Base-by-base conservation (phyloP, 2,888 invertebrate genomes). In the Atethmia centrago region DNA sequence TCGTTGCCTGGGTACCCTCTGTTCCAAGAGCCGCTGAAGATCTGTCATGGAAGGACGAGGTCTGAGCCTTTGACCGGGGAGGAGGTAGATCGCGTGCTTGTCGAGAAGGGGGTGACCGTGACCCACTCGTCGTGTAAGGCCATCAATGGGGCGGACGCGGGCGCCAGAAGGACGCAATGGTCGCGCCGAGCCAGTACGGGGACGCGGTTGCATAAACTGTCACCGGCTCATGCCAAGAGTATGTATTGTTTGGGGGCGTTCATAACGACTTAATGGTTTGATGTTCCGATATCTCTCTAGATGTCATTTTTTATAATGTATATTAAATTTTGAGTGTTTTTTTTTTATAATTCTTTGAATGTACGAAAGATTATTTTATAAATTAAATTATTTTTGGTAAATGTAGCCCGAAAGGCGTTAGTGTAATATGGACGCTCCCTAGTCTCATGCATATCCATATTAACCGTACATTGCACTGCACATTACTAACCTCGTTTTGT, bases 41-140 rank as follows among this genome's bases (percentile, higher is more conserved):
- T 96, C 63, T 91, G 91, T 83, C 98, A 98, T 94, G 97, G 97
- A 92, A 96, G 98, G 92, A 98, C 98, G 82, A 96, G 97, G 91
- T 98, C 97, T 89, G 97, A 97, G 91, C 97, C 98, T 79, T 92
- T 98, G 83, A 97, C 97, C 12, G 97, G 97, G 76, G 97, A 96
- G 80, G 96, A 96, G 86, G 91, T 94, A 73, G 93, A 94, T 74
- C 88, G 91, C 28, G 92, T 91, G 69, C 87, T 91, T n/a, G 85
- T 93, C 76, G 95, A 94, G 88, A 92, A 93, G 82, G 88, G 90
- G 12, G 89, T 89, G 61, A 89, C 90, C 71, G 89, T 89, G 61
- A 89, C 90, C 71, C 92, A 94, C 77, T 92, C 93, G 28, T 93
- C 94, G 62, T 93, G 94, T 86, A 93, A 92, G 84, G 88, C 93